These are phyloP conservation scores for Clavelina lepadiformis DNA, from an alignment of 23 tunicate species.

Conservation along the genomic window DNA sequence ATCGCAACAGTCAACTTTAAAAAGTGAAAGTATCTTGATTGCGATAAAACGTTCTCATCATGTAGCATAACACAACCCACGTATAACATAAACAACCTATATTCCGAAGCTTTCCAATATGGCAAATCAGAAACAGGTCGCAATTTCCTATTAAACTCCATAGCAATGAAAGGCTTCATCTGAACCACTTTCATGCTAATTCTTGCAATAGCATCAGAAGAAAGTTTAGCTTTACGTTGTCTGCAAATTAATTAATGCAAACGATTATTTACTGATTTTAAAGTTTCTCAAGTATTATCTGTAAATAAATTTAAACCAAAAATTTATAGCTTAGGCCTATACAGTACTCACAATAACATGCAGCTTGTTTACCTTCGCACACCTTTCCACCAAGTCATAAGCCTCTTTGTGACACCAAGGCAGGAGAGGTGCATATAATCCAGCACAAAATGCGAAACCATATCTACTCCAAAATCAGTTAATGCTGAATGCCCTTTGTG, in stretches of 20 bases:
- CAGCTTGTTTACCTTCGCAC: constrained; percentile 28
- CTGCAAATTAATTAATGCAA: too few species aligned
- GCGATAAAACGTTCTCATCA: background rate
- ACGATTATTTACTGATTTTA: too few species aligned
- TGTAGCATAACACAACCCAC: constrained; percentile 19
- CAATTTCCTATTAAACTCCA: constrained; percentile 34
- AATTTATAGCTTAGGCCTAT: too few species aligned
- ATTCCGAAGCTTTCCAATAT: constrained; percentile 44
- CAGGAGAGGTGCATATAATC: constrained; percentile 59
- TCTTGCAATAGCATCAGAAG: background rate
- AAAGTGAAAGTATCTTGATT: constrained; percentile 8
- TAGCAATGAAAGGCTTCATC: constrained; percentile 9
- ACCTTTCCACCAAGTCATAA: constrained; percentile 44
- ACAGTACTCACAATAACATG: too few species aligned
- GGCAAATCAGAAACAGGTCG: constrained; percentile 23
- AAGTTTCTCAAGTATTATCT: too few species aligned
- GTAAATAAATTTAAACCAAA: too few species aligned
- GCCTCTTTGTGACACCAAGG: constrained; percentile 40
- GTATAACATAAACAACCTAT: constrained; percentile 29
- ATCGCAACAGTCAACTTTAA: constrained; percentile 27
- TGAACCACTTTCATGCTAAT: background rate
- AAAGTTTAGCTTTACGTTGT: background rate
- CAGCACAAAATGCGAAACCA: constrained; percentile 28
- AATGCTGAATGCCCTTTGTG: constrained; percentile 38
- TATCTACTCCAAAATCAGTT: constrained; percentile 15